Conservation (phyloP, 2,113 vertebrate genomes). For the Seriola aureovittata region DNA sequence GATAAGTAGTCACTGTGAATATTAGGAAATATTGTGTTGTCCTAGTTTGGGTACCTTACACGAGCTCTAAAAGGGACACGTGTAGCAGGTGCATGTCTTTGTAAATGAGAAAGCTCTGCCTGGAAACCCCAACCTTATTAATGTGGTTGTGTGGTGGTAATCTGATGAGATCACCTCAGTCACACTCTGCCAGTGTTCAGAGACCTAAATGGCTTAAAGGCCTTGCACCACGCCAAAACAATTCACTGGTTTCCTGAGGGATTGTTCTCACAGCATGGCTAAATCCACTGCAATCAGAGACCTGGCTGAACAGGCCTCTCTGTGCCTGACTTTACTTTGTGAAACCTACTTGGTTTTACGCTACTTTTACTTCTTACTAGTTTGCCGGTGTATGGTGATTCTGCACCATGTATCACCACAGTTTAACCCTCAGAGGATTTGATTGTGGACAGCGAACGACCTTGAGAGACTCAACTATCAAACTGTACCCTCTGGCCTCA, state of each 20-base stretch:
- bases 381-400: slow-evolving; percentile 4
- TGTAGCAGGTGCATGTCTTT: slow-evolving; percentile 63
- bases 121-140: slow-evolving; percentile 61
- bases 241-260: slow-evolving; percentile 60
- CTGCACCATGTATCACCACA: slow-evolving; percentile 3
- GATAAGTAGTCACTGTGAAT: slow-evolving; percentile 7
- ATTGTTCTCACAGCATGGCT: slow-evolving; percentile 56
- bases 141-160: slow-evolving; percentile 68
- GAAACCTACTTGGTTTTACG: slow-evolving; percentile 23
- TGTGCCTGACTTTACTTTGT: slow-evolving; percentile 8
- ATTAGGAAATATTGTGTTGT: slow-evolving; percentile 16
- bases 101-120: slow-evolving; percentile 58
- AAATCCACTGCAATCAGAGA: slow-evolving; percentile 52
- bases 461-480: slow-evolving; percentile 20
- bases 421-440: slow-evolving; percentile 21
- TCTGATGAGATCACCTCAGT: slow-evolving; percentile 70
- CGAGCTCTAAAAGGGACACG: slow-evolving; percentile 34
- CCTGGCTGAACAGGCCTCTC: slow-evolving; percentile 24
- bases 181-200: slow-evolving; percentile 50
- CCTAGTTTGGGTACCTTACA: slow-evolving; percentile 28
- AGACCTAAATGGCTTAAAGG: slow-evolving; percentile 71
- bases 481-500: slow-evolving; percentile 44
- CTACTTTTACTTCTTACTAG: neutral
- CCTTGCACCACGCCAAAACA: slow-evolving; percentile 62
- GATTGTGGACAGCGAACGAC: slow-evolving; percentile 23